Evolutionary conservation across 2,113 vertebrate genomes (phyloP), one percentile per base, ranked within the genome.

Genomic region (Hystrix brachyura): DNA sequence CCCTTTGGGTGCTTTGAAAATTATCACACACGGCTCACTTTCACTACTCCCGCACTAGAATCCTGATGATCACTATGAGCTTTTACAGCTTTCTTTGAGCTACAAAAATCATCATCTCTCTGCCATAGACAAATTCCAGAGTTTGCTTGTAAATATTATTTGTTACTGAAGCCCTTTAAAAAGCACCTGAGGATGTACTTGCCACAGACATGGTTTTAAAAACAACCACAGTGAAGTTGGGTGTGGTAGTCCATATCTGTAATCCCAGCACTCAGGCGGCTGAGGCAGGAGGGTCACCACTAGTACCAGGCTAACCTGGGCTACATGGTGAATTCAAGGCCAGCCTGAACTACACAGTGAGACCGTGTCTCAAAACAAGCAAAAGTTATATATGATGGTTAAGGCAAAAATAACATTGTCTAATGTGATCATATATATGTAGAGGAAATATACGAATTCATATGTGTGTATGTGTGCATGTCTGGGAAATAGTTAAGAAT

Each of bases 81-180:
- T 67, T 87, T 72, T 76, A 80, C 11, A 84, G 80, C 7, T 94
- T 88, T 71, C 12, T 76, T 59, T 76, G 67, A 91, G 60, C 53
- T 96, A 53, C 21, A 83, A 92, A 95, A 95, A 87, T 34, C 85
- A 90, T n/a, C n/a, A 76, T 71, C 23, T 88, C 27, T 87, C 32
- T 60, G 53, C 5, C 51, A 60, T 57, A 29, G 89, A 55, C 76
- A 94, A 84, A 64, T 80, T 83, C 84, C 21, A 94, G 34, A 72
- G 38, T 86, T 89, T 46, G 57, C 21, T 64, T 23, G n/a, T 43
- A 86, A 88, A 64, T 79, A 55, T 17, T 53, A 21, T 80, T n/a
- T 38, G 51, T 87, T 25, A 34, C 27, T 94, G 38, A 85, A 93
- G 55, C 23, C 12, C 18, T 89, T 55, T 93, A 48, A 95, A 96